Evolutionary conservation across 1,140 invertebrate genomes (phyloP), one percentile per base, ranked within the genome.

Genomic region (Augochlora pura): DNA sequence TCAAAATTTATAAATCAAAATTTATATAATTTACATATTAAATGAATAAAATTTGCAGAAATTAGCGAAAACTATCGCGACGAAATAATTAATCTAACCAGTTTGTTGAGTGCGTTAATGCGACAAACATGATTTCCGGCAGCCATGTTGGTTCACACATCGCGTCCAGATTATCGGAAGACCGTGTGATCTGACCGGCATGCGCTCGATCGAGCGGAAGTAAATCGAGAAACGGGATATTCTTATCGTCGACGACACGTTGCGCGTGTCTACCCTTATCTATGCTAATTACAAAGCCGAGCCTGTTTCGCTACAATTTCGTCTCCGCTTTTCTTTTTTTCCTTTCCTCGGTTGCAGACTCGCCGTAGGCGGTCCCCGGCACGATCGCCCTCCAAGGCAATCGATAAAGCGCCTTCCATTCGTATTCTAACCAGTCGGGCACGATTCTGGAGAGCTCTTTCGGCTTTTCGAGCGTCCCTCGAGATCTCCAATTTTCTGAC

Each of bases 401-500:
- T 80, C 32, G 32, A 69, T 62, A 60, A 76, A 68, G 18, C 59
- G 71, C 16, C n/a, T 49, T 64, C 59, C 75, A 64, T 71, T 77
- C 67, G 59, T 63, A 77, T 69, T n/a, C 65, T 64, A 77, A 71
- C 75, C 71, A 77, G 39, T 77, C 75, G 70, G 67, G 67, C 67
- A 54, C 21, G 27, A 25, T 64, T 77, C 52, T 5, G 39, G 39
- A 42, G 6, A 2, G 3, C 7, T 42, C 8, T 10, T 42, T 42
- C 6, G 39, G 6, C 9, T 42, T 42, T n/a, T 0, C 0, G 9
- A 9, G 9, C 39, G 39, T 42, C 9, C 39, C 39, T 42, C 6
- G 39, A 42, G 39, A 42, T 42, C 6, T 42, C 6, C 39, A 42
- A 42, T 42, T 10, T 10, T 42, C 6, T 7, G 32, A 32, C 4